Evolutionary conservation across 2,888 invertebrate species (phyloP).

Genomic region (Ormyrus pomaceus): DNA sequence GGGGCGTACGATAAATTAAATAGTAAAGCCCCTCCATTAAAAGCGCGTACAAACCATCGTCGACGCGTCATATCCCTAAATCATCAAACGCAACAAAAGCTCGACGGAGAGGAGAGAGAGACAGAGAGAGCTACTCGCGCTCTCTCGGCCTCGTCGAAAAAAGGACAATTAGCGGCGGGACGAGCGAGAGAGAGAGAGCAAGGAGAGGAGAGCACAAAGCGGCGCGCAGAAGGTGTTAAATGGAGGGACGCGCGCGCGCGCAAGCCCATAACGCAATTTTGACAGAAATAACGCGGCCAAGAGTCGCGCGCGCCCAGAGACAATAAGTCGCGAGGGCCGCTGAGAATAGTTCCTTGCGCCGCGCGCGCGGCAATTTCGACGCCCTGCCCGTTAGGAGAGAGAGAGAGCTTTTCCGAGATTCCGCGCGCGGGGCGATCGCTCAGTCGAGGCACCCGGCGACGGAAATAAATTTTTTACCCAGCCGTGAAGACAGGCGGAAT

Average conservation of each 20-base stretch:
- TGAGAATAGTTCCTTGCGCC: constrained; percentile 68
- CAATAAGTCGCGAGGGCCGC: constrained; percentile 69
- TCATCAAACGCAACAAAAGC: constrained; percentile 19
- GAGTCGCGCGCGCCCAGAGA: constrained; percentile 59
- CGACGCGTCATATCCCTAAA: constrained; percentile 9
- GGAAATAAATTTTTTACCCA: constrained; percentile 36
- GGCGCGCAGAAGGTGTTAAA: constrained; percentile 64
- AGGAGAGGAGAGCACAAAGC: constrained; percentile 11
- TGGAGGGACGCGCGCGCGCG: constrained; percentile 60
- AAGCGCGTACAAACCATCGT: constrained; percentile 9
- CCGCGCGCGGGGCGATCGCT: background rate
- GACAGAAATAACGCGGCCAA: constrained; percentile 71
- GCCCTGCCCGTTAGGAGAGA: background rate
- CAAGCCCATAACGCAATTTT: constrained; percentile 72
- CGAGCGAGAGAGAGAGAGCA: background rate
- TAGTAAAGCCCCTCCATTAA: background rate
- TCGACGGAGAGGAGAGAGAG: background rate
- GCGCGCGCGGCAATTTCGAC: background rate
- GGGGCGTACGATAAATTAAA: background rate
- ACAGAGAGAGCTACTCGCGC: background rate
- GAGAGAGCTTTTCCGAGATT: constrained; percentile 32
- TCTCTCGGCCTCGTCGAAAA: too few relatives aligned
- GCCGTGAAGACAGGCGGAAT: background rate
- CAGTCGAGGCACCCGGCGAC: background rate
- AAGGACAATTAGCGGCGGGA: too few relatives aligned